Percentiles rank a stretch among this genome's conserved stretches.
These are phyloP conservation scores for Diadegma fenestrale DNA, from an alignment of 2,888 invertebrate species.

Conservation along the genomic window DNA sequence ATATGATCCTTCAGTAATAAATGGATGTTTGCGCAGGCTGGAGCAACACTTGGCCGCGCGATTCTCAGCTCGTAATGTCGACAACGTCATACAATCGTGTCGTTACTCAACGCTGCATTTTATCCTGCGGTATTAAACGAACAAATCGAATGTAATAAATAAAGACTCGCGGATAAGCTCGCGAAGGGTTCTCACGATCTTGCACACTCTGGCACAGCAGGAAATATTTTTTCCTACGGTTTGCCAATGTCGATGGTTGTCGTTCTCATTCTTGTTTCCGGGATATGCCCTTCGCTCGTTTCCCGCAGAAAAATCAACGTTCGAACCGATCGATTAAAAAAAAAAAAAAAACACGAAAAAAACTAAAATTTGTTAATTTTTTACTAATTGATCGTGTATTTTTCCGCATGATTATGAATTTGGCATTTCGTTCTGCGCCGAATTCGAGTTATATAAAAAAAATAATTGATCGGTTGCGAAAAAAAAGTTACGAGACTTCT, in stretches of 20 bases:
- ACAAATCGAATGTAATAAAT: constrained; percentile 16
- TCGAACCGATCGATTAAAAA: background rate
- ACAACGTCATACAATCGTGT: constrained; percentile 34
- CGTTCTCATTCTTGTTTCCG: constrained; percentile 42
- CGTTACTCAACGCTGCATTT: constrained; percentile 35
- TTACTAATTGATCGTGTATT: too few relatives aligned
- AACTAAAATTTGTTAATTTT: too few relatives aligned
- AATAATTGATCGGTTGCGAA: constrained; percentile 23
- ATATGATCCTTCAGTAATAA: constrained; percentile 51
- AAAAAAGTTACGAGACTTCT: constrained; percentile 34
- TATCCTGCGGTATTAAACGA: constrained; percentile 10
- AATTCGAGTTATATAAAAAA: constrained; percentile 11
- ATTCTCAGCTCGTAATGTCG: constrained; percentile 43
- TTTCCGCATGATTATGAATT: background rate
- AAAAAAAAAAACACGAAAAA: too few relatives aligned
- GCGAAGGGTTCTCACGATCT: constrained; percentile 57
- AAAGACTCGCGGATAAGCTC: constrained; percentile 31
- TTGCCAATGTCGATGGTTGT: constrained; percentile 6
- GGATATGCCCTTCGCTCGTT: constrained; percentile 29
- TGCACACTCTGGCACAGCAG: background rate
- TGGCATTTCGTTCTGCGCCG: background rate
- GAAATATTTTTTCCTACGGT: constrained; percentile 29
- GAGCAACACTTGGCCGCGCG: background rate
- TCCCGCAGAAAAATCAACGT: background rate
- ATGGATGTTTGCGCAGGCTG: constrained; percentile 15